A percentile compares a stretch with the other conserved stretches of the same genome.
Evolutionary conservation across 2,888 invertebrate genomes (phyloP).

Genomic region (Cerceris rybyensis): DNA sequence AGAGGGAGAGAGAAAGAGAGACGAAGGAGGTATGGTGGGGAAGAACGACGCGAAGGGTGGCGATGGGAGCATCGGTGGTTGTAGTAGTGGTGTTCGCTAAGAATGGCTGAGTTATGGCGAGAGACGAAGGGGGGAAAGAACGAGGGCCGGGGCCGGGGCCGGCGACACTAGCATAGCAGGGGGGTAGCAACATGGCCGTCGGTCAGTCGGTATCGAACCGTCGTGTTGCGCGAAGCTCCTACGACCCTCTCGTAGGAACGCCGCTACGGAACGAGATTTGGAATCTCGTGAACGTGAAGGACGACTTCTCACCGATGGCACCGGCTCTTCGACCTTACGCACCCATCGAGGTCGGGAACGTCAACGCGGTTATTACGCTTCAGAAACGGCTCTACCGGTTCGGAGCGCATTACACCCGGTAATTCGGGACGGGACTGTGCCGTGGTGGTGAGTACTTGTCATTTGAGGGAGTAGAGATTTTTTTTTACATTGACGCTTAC

Average conservation of each 20-base stretch:
- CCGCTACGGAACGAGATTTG: conserved; percentile 37
- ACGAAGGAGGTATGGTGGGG: conserved; percentile 1
- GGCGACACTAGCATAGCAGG: conserved; percentile 65
- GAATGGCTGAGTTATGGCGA: conserved; percentile 51
- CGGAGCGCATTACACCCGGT: conserved; percentile 42
- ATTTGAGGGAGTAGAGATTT: neutral
- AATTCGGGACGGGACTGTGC: conserved; percentile 43
- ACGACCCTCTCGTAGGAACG: conserved; percentile 41
- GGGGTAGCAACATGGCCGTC: conserved; percentile 78
- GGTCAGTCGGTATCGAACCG: conserved; percentile 79
- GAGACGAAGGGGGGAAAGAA: conserved; percentile 25
- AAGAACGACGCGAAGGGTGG: conserved; percentile 15
- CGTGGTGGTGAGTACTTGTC: conserved; percentile 30
- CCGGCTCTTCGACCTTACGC: conserved; percentile 50
- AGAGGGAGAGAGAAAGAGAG: neutral
- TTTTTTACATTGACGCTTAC: neutral
- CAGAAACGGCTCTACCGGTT: conserved; percentile 46
- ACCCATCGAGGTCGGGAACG: conserved; percentile 51
- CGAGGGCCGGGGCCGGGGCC: conserved; percentile 50
- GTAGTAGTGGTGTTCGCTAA: conserved; percentile 49
- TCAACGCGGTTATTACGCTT: conserved; percentile 25
- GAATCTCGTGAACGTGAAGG: conserved; percentile 46
- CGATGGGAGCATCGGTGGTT: conserved; percentile 23
- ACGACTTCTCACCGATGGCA: conserved; percentile 56
- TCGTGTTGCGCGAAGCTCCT: conserved; percentile 62